phyloP scores from a whole-genome alignment of 1,140 invertebrate species.

The Coenobita brevimanus region DNA sequence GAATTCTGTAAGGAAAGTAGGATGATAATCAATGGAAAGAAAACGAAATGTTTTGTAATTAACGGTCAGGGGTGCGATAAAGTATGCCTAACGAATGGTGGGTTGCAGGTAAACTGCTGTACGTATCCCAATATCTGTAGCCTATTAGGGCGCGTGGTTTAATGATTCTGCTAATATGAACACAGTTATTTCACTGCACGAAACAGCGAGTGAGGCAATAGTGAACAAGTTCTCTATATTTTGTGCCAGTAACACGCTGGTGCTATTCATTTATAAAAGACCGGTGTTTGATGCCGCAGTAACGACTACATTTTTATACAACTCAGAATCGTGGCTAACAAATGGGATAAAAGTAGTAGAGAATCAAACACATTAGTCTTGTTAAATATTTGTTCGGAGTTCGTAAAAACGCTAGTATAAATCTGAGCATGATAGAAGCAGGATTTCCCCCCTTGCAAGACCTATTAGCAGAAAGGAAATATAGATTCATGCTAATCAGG shows the following conservation, averaged over 20 bases:
- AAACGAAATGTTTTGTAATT: no score
- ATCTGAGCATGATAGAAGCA: slow-evolving; percentile 10
- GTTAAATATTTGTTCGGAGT: not conserved
- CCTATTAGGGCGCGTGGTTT: slow-evolving; percentile 1
- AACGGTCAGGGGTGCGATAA: no score
- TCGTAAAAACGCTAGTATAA: not conserved
- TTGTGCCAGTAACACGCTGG: not conserved
- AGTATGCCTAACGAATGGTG: no score
- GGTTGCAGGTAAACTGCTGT: not conserved
- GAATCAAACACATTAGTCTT: not conserved
- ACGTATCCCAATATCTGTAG: not conserved
- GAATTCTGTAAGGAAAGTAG: no score
- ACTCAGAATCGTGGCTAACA: not conserved
- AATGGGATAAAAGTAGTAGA: not conserved
- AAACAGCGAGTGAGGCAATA: no score
- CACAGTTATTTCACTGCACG: no score
- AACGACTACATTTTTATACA: slow-evolving; percentile 11
- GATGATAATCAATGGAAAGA: no score
- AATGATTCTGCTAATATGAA: not conserved
- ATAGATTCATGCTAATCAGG: not conserved
- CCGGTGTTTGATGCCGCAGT: not conserved
- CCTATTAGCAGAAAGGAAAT: not conserved
- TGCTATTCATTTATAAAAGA: slow-evolving; percentile 18
- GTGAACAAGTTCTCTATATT: no score
- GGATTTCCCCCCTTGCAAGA: not conserved